Evolutionary conservation across 2,797 vertebrate species (phyloP).

Genomic region (Miichthys miiuy): DNA sequence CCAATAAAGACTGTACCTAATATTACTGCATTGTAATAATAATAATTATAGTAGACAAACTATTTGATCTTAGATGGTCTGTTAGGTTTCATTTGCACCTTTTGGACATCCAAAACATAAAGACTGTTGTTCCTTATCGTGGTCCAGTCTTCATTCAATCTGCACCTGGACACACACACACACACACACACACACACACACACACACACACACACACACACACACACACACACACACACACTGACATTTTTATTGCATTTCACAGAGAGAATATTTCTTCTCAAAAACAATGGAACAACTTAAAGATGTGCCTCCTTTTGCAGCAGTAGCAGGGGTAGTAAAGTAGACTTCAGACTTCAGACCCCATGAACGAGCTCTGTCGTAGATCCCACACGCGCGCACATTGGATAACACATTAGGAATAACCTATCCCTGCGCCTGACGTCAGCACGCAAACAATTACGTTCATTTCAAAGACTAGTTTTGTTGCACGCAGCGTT

Average conservation of each 20-base stretch:
- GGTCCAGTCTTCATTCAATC: not conserved
- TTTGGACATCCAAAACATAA: not conserved
- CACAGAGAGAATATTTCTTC: not conserved
- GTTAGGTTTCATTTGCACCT: not conserved
- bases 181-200: not conserved
- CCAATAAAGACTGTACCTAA: not conserved
- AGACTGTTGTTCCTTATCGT: not conserved
- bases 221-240: conserved; percentile 2
- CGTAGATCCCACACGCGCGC: conserved; percentile 26
- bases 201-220: conserved; percentile 1
- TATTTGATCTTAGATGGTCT: not conserved
- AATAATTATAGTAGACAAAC: not conserved
- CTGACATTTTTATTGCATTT: not conserved
- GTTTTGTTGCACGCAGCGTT: conserved; percentile 1
- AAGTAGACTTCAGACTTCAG: not conserved
- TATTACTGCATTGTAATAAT: not conserved
- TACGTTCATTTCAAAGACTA: conserved; percentile 63
- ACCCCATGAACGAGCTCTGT: not conserved
- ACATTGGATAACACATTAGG: conserved; percentile 55
- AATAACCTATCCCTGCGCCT: conserved; percentile 74
- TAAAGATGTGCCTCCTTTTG: not conserved
- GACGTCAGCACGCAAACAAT: conserved; percentile 84
- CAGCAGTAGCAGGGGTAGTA: not conserved
- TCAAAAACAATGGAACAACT: not conserved
- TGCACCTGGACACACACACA: not conserved